Evolutionary conservation across 2,113 vertebrate genomes (phyloP), one percentile per base, ranked within the genome.

Genomic region (Indicator maculatus): DNA sequence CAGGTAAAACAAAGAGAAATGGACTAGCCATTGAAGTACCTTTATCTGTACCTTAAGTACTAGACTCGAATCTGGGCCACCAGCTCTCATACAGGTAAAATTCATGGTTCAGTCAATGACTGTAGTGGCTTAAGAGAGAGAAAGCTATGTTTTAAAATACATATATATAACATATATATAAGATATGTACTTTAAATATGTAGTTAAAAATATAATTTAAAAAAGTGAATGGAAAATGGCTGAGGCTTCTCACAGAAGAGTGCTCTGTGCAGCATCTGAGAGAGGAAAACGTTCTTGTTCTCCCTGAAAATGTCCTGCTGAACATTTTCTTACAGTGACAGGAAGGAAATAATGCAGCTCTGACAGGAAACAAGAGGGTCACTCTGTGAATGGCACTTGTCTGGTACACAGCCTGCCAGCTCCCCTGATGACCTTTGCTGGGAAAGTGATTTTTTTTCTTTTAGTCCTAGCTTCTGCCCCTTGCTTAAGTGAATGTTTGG

Each of bases 1-100:
- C 75, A 86, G 26, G 71, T 73, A 73, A 78, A 93, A 66, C 11
- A 77, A 83, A 83, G 60, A 56, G 85, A 91, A 91, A 88, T 24
- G 27, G 45, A 67, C 47, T 83, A 9, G 59, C 41, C 53, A 23
- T 7, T 61, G 28, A 72, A 67, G 18, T 39, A 28, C 30, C 4
- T 83, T 88, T 88, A 74, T 89, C 83, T 89, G 18, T 75, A 64
- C 1, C 1, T 66, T 79, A 92, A 58, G 19, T 66, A 39, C 80
- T 63, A 71, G 59, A 71, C 31, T 55, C 45, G n/a, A 76, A 47
- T 76, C 55, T 63, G 52, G 9, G 50, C 30, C 63, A 23, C 16
- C 60, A 28, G 15, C 5, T 88, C 76, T 67, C 38, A 36, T 33
- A 45, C 10, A 60, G 16, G 17, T 24, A 80, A 83, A 86, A 76